Base-by-base conservation (phyloP, 2,797 vertebrate genomes). In the Strix occidentalis region DNA sequence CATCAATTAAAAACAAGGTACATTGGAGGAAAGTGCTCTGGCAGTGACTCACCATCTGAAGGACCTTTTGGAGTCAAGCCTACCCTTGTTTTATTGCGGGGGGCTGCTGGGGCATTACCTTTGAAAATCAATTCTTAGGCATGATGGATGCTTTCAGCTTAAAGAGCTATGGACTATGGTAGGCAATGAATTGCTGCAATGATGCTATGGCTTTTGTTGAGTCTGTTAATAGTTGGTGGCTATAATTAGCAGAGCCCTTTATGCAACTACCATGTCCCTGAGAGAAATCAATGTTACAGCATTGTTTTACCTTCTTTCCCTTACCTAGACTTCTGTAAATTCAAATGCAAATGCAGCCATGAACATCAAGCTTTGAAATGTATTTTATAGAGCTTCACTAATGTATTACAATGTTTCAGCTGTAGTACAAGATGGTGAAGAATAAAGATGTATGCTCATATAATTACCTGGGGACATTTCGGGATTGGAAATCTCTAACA, bases 161-260 rank as follows among this genome's bases (percentile, higher is more conserved):
- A 69, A 83, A 92, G 65, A 89, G 48, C 57, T 57, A 3, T 33
- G 39, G 70, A n/a, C 61, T 76, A 39, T 12, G 14, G 91, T 50
- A 77, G 61, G 60, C 64, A 68, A 39, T 16, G 16, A 81, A 83
- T 25, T 66, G 60, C 88, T 95, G 60, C 87, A 79, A 61, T 54
- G 91, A 29, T 84, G 70, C 69, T 51, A 29, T 46, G n/a, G 84
- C 69, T 96, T 96, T 75, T 79, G 57, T 60, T 65, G 90, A 81
- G 51, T 90, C 77, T 53, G 64, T 75, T 93, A 53, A 68, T 87
- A 48, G 43, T 82, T 91, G 78, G 18, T 64, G 79, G 81, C 90
- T 96, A 54, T 95, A 90, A 93, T 94, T 96, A 92, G 86, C 80
- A 74, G 87, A 93, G 89, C 26, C 60, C 51, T 94, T 94, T 89